Conservation (phyloP, 2,888 invertebrate species). For the Heliconius hortense region DNA sequence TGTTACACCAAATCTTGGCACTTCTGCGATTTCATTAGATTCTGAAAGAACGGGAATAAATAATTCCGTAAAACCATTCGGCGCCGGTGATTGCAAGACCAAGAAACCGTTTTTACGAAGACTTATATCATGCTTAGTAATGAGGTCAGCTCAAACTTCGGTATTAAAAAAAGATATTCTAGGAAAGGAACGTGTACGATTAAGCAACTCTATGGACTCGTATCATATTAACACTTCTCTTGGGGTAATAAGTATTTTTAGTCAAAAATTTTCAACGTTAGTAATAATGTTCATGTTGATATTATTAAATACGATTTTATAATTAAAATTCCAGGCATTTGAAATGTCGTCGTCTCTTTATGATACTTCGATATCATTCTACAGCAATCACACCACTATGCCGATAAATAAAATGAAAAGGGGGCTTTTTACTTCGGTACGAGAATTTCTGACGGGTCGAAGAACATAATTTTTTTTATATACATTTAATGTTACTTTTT, state of each 20-base stretch:
- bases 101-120: slow-evolving; percentile 64
- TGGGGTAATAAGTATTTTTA: slow-evolving; percentile 55
- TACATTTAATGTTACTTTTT: neutral
- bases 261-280: neutral
- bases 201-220: slow-evolving; percentile 62
- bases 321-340: slow-evolving; percentile 55
- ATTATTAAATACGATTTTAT: slow-evolving; percentile 14
- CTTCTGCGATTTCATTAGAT: slow-evolving; percentile 59
- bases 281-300: neutral
- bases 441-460: slow-evolving; percentile 59
- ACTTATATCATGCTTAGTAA: slow-evolving; percentile 68
- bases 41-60: slow-evolving; percentile 48
- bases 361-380: slow-evolving; percentile 71
- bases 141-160: slow-evolving; percentile 55
- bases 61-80: slow-evolving; percentile 37
- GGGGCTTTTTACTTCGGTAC: slow-evolving; percentile 66
- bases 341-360: slow-evolving; percentile 69
- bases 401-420: slow-evolving; percentile 61
- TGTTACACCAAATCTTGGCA: slow-evolving; percentile 67
- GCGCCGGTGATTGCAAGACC: slow-evolving; percentile 48
- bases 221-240: slow-evolving; percentile 69
- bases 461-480: slow-evolving; percentile 48
- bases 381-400: slow-evolving; percentile 64
- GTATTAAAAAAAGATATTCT: slow-evolving; percentile 45
- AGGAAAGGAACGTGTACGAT: slow-evolving; percentile 42